These are phyloP conservation scores for Oscheius sp. DNA, from an alignment of 2,888 invertebrate genomes.

Conservation along the genomic window DNA sequence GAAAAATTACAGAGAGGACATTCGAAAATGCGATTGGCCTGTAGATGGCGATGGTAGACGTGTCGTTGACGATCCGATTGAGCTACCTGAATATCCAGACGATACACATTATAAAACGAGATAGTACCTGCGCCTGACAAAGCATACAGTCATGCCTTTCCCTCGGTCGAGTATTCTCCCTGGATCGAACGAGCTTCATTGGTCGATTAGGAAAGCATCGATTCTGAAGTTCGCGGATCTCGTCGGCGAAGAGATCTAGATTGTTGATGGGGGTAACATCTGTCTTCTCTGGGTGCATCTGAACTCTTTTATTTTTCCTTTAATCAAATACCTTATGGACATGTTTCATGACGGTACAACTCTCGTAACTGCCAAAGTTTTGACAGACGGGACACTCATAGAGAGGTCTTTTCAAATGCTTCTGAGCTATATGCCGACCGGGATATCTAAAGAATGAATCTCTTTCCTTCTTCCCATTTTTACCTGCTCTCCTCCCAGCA, in stretches of 20 bases:
- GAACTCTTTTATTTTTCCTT: background rate
- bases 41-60: conserved; percentile 54
- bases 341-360: conserved; percentile 52
- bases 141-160: conserved; percentile 53
- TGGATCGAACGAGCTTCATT: conserved; percentile 56
- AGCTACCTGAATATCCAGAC: conserved; percentile 41
- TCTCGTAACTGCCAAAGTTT: conserved; percentile 59
- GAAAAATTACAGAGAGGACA: conserved; percentile 57
- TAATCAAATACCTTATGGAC: conserved; percentile 35
- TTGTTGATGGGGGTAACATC: conserved; percentile 46
- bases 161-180: conserved; percentile 36
- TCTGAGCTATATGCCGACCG: conserved; percentile 60
- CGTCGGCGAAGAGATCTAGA: conserved; percentile 52
- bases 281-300: conserved; percentile 40
- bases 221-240: conserved; percentile 51
- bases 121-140: conserved; percentile 40
- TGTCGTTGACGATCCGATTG: conserved; percentile 60
- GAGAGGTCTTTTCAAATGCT: conserved; percentile 51
- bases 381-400: conserved; percentile 59
- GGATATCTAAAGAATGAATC: conserved; percentile 33
- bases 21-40: conserved; percentile 47
- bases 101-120: background rate
- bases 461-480: background rate
- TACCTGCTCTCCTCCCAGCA: conserved; percentile 53
- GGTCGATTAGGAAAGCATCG: conserved; percentile 61